Conservation (phyloP, 2,888 invertebrate species). For the Brachylomia viminalis region DNA sequence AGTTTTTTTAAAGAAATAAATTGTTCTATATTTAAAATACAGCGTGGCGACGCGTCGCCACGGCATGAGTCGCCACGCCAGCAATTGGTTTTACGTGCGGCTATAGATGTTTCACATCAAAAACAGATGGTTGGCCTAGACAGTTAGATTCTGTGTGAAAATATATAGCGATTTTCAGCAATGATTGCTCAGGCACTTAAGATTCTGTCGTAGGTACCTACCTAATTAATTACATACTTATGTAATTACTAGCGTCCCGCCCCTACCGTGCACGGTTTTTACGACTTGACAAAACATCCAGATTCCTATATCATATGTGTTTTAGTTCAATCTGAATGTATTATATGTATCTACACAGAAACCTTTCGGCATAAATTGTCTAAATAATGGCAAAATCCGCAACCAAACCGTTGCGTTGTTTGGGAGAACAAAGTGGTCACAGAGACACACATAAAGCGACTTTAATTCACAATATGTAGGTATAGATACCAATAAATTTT, state of each 20-base stretch:
- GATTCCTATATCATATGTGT: neutral
- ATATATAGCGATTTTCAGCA: neutral
- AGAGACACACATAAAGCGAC: neutral
- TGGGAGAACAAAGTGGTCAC: neutral
- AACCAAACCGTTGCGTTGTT: no score
- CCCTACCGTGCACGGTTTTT: neutral
- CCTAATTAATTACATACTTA: neutral
- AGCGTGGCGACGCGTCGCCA: no score
- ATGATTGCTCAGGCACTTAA: neutral
- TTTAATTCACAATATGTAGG: neutral
- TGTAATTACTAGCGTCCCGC: neutral
- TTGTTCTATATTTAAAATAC: no score
- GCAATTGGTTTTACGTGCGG: no score
- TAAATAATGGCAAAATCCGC: neutral
- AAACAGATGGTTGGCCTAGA: neutral
- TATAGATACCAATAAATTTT: constrained; percentile 2
- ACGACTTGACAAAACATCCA: neutral
- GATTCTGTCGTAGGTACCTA: no score
- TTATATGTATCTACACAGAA: neutral
- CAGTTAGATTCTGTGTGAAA: no score
- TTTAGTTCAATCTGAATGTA: neutral
- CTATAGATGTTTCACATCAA: neutral
- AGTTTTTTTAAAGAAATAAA: no score
- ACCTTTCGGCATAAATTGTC: neutral
- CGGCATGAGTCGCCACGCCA: no score